Evolutionary conservation across 1,140 invertebrate species (phyloP).

Genomic region (Pentalonia nigronervosa): DNA sequence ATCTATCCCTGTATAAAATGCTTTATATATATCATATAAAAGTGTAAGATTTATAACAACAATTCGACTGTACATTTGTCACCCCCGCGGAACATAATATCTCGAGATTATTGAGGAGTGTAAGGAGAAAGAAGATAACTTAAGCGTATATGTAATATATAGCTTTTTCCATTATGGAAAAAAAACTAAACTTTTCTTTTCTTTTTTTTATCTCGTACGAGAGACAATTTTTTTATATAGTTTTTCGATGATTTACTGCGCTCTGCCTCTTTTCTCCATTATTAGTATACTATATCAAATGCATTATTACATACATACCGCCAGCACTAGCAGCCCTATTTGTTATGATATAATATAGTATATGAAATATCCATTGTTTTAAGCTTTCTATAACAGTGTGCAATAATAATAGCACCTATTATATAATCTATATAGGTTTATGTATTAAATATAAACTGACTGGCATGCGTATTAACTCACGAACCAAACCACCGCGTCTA

Average conservation of each 20-base stretch:
- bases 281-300: background rate
- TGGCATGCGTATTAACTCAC: background rate
- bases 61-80: constrained; percentile 14
- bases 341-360: background rate
- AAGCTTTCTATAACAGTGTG: background rate
- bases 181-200: constrained; percentile 38
- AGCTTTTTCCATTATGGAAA: background rate
- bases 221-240: background rate
- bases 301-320: background rate
- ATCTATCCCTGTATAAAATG: background rate
- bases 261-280: background rate
- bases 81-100: constrained; percentile 16
- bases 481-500: background rate
- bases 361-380: background rate
- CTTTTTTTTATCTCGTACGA: background rate
- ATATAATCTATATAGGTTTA: background rate
- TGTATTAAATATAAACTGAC: background rate
- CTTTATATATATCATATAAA: background rate
- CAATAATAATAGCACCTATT: background rate
- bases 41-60: background rate
- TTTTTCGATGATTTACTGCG: constrained; percentile 7
- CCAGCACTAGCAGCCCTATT: background rate
- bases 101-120: constrained; percentile 23
- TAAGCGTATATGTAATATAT: background rate
- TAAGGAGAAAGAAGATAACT: background rate